These are phyloP conservation scores for Pheosia gnoma DNA, from an alignment of 2,888 invertebrate genomes.

Conservation along the genomic window DNA sequence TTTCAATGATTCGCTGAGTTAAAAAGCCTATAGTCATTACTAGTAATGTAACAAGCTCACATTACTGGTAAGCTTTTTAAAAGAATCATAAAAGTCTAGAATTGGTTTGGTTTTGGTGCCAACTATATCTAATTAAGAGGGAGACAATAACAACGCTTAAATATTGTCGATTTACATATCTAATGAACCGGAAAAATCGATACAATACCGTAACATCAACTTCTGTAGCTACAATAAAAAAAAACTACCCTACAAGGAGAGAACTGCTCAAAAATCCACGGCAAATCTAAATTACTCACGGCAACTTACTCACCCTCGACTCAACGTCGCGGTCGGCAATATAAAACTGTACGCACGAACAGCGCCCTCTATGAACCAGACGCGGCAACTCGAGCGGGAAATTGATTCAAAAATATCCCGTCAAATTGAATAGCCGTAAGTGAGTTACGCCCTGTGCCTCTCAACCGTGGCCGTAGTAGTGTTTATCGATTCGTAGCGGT, in stretches of 20 bases:
- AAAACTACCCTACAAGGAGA: conserved; percentile 8
- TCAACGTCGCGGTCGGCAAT: conserved; percentile 43
- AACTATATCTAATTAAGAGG: too few relatives aligned
- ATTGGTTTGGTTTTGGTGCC: too few relatives aligned
- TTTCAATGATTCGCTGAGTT: too few relatives aligned
- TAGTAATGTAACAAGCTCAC: too few relatives aligned
- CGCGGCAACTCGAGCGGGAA: conserved; percentile 52
- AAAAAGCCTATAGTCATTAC: too few relatives aligned
- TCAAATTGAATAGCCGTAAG: conserved; percentile 58
- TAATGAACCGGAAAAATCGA: too few relatives aligned
- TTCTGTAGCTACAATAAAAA: conserved; percentile 12
- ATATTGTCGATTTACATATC: too few relatives aligned
- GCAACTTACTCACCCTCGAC: conserved; percentile 19
- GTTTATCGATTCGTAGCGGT: neutral
- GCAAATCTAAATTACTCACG: conserved; percentile 31
- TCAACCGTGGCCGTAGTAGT: conserved; percentile 12
- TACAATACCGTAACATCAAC: neutral
- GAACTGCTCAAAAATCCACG: conserved; percentile 4
- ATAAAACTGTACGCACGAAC: conserved; percentile 60
- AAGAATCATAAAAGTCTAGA: too few relatives aligned
- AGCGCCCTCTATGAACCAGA: conserved; percentile 50
- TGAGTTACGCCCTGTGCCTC: conserved; percentile 37
- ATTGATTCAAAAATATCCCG: conserved; percentile 69
- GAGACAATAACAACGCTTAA: too few relatives aligned
- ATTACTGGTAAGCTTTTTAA: too few relatives aligned